A percentile compares a stretch with the other conserved stretches of the same genome.
These are phyloP conservation scores for Chloromyia formosa DNA, from an alignment of 2,888 invertebrate species.

Conservation along the genomic window DNA sequence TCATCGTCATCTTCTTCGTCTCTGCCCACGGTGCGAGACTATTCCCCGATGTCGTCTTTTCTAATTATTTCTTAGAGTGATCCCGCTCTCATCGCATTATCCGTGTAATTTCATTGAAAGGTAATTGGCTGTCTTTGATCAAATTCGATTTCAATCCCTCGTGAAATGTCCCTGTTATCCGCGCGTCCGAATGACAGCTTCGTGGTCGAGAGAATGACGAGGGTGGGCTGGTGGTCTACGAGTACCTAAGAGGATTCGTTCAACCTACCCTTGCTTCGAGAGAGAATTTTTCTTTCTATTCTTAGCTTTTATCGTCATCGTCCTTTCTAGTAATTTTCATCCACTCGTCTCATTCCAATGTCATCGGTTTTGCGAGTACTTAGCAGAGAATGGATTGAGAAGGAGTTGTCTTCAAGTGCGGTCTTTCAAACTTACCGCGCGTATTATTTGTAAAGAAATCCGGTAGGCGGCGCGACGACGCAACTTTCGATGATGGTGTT, in stretches of 20 bases:
- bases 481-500: neutral
- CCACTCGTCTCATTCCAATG: neutral
- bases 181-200: too few species aligned
- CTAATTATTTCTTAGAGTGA: conserved; percentile 31
- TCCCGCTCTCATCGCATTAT: conserved; percentile 38
- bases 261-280: too few species aligned
- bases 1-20: conserved; percentile 1
- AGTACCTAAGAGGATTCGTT: too few species aligned
- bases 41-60: neutral
- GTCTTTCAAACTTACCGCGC: neutral
- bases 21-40: neutral
- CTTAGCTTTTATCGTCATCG: too few species aligned
- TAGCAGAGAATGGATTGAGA: conserved; percentile 6
- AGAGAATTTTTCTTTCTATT: too few species aligned
- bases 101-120: conserved; percentile 40
- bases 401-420: neutral
- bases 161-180: too few species aligned
- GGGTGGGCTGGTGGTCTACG: too few species aligned
- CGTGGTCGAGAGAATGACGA: too few species aligned
- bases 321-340: conserved; percentile 25
- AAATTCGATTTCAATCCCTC: conserved; percentile 4
- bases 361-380: neutral
- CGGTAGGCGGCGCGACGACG: neutral
- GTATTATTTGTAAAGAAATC: too few species aligned
- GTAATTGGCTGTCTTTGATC: conserved; percentile 43